Conservation (phyloP, 2,888 invertebrate genomes). For the Ochropleura plecta region DNA sequence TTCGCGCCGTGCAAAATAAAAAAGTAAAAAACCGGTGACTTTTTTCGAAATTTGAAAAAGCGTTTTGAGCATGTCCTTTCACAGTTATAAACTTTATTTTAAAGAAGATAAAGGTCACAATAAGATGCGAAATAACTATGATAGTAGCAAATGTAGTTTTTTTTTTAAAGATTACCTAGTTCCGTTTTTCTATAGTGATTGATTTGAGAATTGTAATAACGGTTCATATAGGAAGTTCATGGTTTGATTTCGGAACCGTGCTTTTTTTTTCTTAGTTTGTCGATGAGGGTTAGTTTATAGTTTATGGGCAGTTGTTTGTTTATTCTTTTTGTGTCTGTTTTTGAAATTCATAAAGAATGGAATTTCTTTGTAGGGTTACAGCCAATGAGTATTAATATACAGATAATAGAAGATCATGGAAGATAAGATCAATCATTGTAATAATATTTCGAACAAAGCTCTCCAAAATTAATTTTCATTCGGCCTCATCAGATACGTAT, state of each 20-base stretch:
- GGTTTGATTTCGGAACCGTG: constrained; percentile 22
- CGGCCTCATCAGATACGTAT: no score
- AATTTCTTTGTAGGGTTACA: neutral
- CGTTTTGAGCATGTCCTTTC: neutral
- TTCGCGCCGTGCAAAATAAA: constrained; percentile 43
- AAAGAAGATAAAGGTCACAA: neutral
- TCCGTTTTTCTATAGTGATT: constrained; percentile 35
- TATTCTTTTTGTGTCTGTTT: neutral
- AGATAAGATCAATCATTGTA: no score
- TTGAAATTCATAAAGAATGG: neutral
- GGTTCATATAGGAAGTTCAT: constrained; percentile 22
- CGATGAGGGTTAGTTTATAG: neutral
- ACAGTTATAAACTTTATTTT: neutral
- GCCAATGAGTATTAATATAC: no score
- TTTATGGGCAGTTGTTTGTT: neutral
- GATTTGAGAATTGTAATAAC: constrained; percentile 24
- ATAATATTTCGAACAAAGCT: no score
- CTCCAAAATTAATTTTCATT: no score
- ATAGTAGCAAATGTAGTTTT: neutral
- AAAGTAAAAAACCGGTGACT: constrained; percentile 11
- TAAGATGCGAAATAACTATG: neutral
- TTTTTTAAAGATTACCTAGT: constrained; percentile 37
- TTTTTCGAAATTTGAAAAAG: constrained; percentile 23
- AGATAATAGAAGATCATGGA: no score
- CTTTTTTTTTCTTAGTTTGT: constrained; percentile 3